A percentile compares a stretch with the other conserved stretches of the same genome.
Conservation (phyloP, 2,797 vertebrate species). For the Odontamblyopus lacepedii region DNA sequence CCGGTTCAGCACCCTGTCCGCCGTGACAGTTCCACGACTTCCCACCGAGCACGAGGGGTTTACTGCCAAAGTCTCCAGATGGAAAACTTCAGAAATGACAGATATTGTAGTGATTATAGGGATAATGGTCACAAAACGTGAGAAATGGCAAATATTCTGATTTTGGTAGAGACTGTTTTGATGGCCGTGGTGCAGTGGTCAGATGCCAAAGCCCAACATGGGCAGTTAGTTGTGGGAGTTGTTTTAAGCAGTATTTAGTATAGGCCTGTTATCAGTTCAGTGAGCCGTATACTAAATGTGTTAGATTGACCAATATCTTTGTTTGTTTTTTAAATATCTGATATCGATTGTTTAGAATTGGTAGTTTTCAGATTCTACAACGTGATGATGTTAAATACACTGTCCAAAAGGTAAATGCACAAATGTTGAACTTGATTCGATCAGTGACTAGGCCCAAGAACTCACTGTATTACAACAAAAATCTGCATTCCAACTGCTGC, state of each 20-base stretch:
- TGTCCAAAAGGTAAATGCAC: no score
- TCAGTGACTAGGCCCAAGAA: no score
- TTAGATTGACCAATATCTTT: neutral
- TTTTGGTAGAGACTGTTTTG: conserved; percentile 1
- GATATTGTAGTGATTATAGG: neutral
- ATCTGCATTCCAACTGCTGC: no score
- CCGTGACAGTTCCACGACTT: conserved; percentile 59
- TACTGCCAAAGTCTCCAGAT: conserved; percentile 4
- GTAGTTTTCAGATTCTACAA: no score
- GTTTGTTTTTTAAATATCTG: no score
- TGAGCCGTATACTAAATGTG: neutral
- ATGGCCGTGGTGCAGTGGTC: neutral
- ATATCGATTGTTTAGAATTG: no score
- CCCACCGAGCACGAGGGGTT: conserved; percentile 41
- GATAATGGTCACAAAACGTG: conserved; percentile 14
- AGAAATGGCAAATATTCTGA: neutral
- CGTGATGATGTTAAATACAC: no score
- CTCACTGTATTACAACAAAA: no score
- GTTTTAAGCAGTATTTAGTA: no score
- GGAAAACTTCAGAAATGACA: conserved; percentile 11
- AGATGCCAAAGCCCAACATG: neutral
- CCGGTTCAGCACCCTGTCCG: conserved; percentile 64
- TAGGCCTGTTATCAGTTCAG: no score
- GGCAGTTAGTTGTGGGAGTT: no score
- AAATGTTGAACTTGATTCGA: no score